Conservation (phyloP, 2,797 vertebrate species). For the Furcifer pardalis region DNA sequence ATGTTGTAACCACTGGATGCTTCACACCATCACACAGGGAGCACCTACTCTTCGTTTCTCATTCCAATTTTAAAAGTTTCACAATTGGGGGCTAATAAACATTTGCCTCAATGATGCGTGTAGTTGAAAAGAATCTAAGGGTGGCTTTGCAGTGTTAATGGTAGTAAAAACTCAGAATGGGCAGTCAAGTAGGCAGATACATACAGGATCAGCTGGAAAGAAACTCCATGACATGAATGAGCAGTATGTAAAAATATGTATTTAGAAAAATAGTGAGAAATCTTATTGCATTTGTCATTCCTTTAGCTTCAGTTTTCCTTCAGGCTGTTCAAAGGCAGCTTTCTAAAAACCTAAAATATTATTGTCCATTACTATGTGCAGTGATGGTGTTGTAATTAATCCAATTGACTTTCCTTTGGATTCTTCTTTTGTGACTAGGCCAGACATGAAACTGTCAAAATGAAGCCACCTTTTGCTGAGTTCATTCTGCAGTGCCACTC, state of each 20-base stretch:
- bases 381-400: neutral
- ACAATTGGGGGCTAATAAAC: neutral
- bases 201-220: slow-evolving; percentile 25
- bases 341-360: neutral
- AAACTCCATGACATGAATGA: neutral
- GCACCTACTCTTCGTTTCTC: neutral
- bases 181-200: slow-evolving; percentile 19
- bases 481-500: too few relatives aligned
- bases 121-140: slow-evolving; percentile 69
- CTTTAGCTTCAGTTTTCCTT: fast-evolving
- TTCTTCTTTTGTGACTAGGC: too few relatives aligned
- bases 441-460: too few relatives aligned
- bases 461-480: too few relatives aligned
- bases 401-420: too few relatives aligned
- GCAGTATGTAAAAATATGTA: slow-evolving; percentile 1
- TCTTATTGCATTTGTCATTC: neutral
- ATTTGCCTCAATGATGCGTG: slow-evolving; percentile 14
- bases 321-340: slow-evolving; percentile 8
- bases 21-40: neutral
- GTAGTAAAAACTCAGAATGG: slow-evolving; percentile 26
- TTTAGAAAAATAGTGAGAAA: neutral
- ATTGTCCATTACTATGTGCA: neutral
- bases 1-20: neutral
- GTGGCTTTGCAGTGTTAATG: neutral
- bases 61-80: fast-evolving